A percentile compares a stretch with the other conserved stretches of the same genome.
These are phyloP conservation scores for Stenichneumon culpator DNA, from an alignment of 2,888 invertebrate genomes.

Conservation along the genomic window DNA sequence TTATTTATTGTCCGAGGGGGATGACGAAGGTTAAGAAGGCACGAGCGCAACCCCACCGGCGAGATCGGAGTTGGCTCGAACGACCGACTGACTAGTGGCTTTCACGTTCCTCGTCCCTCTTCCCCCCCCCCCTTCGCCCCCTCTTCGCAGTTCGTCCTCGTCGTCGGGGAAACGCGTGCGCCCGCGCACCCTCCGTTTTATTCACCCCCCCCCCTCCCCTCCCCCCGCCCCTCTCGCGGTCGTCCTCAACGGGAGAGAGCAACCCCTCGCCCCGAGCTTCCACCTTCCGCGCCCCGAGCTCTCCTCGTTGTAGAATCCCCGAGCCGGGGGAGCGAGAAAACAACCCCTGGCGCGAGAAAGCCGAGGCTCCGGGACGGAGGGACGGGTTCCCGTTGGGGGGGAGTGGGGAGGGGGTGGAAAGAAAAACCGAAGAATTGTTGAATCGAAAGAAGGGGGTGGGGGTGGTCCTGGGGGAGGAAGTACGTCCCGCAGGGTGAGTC, in stretches of 20 bases:
- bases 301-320: constrained; percentile 51
- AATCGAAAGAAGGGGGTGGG: constrained; percentile 13
- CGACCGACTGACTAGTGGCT: constrained; percentile 64
- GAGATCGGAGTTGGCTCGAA: constrained; percentile 59
- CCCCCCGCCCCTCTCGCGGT: constrained; percentile 67
- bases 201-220: constrained; percentile 50
- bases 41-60: constrained; percentile 50
- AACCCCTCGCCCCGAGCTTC: constrained; percentile 66
- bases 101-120: constrained; percentile 63
- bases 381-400: neutral
- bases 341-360: constrained; percentile 55
- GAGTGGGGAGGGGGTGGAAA: neutral
- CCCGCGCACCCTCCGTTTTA: constrained; percentile 67
- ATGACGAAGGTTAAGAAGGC: constrained; percentile 5
- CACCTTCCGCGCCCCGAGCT: constrained; percentile 57
- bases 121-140: constrained; percentile 60
- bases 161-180: constrained; percentile 59
- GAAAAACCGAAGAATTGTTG: constrained; percentile 20
- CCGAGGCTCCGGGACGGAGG: constrained; percentile 34
- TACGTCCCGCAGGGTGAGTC: constrained; percentile 5
- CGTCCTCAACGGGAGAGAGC: no score
- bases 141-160: constrained; percentile 36
- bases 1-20: neutral
- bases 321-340: constrained; percentile 45
- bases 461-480: neutral